A percentile compares a stretch with the other conserved stretches of the same genome.
Conservation (phyloP, 1,140 invertebrate genomes). For the Diorhabda sublineata region DNA sequence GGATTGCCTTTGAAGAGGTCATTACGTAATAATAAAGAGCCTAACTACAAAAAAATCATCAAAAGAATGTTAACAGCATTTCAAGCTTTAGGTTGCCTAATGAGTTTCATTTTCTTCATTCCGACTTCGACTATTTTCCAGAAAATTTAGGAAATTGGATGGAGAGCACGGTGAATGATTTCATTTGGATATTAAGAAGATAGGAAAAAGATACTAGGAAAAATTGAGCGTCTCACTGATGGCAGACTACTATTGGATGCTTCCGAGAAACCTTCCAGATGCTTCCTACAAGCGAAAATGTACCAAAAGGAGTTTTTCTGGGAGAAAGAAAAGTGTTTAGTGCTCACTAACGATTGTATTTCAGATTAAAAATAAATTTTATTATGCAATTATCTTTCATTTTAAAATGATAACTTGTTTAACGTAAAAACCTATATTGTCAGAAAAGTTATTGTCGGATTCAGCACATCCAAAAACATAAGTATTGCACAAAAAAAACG, state of each 20-base stretch:
- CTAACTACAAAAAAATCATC: neutral
- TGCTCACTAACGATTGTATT: constrained; percentile 1
- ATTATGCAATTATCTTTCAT: neutral
- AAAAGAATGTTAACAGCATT: constrained; percentile 3
- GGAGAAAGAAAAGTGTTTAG: constrained; percentile 1
- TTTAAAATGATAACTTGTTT: too few relatives aligned
- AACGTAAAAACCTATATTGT: too few relatives aligned
- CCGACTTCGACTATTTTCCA: neutral
- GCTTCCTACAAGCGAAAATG: constrained; percentile 8
- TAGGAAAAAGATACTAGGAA: constrained; percentile 13
- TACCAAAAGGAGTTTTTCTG: constrained; percentile 9
- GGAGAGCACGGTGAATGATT: constrained; percentile 6
- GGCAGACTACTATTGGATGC: constrained; percentile 17
- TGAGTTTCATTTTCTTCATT: constrained; percentile 5
- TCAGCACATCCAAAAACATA: too few relatives aligned
- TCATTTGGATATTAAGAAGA: neutral
- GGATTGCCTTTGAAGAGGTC: constrained; percentile 10
- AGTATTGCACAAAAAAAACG: too few relatives aligned
- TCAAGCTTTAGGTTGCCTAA: constrained; percentile 18
- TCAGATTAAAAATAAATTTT: neutral
- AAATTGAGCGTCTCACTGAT: constrained; percentile 5
- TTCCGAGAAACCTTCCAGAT: constrained; percentile 6
- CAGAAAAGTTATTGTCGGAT: too few relatives aligned
- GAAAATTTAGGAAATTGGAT: neutral
- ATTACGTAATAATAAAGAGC: neutral